Percentiles rank a stretch among this genome's conserved stretches.
These are phyloP conservation scores for Archivesica marissinica DNA, from an alignment of 1,140 invertebrate species.

Conservation along the genomic window DNA sequence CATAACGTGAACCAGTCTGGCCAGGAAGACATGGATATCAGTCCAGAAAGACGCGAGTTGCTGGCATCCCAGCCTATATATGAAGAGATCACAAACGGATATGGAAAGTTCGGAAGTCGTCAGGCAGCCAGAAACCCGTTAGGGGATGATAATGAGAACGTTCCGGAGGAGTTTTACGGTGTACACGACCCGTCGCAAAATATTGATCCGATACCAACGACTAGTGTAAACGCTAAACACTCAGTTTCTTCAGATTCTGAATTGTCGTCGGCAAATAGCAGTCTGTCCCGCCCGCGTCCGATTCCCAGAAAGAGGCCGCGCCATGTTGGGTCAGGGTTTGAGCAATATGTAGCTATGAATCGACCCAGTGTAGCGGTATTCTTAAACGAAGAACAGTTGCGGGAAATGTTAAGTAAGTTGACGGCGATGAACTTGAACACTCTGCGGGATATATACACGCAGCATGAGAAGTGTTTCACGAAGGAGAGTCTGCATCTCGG, in stretches of 20 bases:
- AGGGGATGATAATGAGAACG: not conserved
- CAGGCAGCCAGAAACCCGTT: not conserved
- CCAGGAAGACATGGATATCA: conserved; percentile 38
- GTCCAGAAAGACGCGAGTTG: conserved; percentile 70
- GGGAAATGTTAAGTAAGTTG: conserved; percentile 75
- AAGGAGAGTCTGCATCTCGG: conserved; percentile 68
- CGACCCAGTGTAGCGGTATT: conserved; percentile 73
- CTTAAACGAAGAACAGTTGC: conserved; percentile 73
- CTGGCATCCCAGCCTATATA: conserved; percentile 80
- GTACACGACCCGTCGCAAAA: conserved; percentile 54
- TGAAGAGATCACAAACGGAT: conserved; percentile 79
- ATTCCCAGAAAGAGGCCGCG: conserved; percentile 71
- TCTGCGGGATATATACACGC: conserved; percentile 77
- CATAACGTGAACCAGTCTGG: conserved; percentile 6
- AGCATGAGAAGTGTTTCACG: conserved; percentile 75
- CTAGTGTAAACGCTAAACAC: conserved; percentile 36
- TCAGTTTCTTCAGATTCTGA: conserved; percentile 76
- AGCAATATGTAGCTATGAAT: conserved; percentile 82
- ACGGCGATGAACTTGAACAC: conserved; percentile 76
- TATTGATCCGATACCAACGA: not conserved
- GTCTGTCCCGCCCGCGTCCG: conserved; percentile 75
- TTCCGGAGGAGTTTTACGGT: conserved; percentile 37
- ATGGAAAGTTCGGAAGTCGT: conserved; percentile 64
- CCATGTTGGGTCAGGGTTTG: conserved; percentile 70
- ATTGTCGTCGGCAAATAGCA: conserved; percentile 70